Base-by-base conservation (phyloP, 1,140 invertebrate species). In the Aphis gossypii region DNA sequence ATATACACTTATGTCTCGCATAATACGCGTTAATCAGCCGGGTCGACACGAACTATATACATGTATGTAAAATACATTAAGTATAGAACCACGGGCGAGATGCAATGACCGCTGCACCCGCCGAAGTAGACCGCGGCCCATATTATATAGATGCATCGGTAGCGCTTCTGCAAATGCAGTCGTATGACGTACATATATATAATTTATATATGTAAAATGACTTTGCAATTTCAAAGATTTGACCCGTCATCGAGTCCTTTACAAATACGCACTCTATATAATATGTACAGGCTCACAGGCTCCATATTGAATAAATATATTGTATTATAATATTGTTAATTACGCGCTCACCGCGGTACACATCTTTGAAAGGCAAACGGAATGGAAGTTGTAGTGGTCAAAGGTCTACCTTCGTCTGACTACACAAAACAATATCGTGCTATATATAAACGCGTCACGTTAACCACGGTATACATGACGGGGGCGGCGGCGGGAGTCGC, bases 301-400 rank as follows among this genome's bases (percentile, higher is more conserved):
- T 30, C 41, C 25, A 44, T 44, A 44, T 44, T 41, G 83, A 44
- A 84, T n/a, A 51, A 87, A 88, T 46, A 25, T 51, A 89, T 48
- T 48, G 23, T 88, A 88, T 25, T 44, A 86, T 46, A 88, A 56
- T 56, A 56, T 90, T 56, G n/a, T 90, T 90, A 54, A 90, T 54
- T 90, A 54, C 30, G 30, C 21, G n/a, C 30, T 35, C 21, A 21
- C 46, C 30, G 44, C 4, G 60, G 30, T 54, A 48, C 6, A 76
- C n/a, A 35, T 76, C 11, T 6, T n/a, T n/a, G 25, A 0, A 68
- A 68, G 60, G 14, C 8, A 25, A 56, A 6, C 9, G 30, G 14
- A 76, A n/a, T 76, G 60, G 18, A 76, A 76, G n/a, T n/a, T n/a
- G n/a, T n/a, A n/a, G 60, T 76, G 60, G 60, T 76, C 60, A 76